A percentile compares a stretch with the other conserved stretches of the same genome.
These are phyloP conservation scores for Gymnogyps californianus DNA, from an alignment of 2,113 vertebrate genomes.

Conservation along the genomic window DNA sequence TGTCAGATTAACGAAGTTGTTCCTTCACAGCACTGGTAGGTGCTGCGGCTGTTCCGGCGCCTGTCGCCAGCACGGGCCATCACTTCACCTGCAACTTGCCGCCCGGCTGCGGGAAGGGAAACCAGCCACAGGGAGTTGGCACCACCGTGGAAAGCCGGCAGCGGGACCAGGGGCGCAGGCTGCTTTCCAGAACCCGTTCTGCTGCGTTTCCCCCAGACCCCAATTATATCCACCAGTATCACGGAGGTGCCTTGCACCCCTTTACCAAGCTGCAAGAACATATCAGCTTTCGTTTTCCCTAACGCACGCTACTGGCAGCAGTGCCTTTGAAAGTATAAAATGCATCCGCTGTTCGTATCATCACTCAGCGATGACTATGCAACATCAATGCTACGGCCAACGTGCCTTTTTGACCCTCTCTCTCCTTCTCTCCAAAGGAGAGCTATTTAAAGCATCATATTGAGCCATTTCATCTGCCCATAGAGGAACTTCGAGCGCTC, in stretches of 20 bases:
- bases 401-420: neutral
- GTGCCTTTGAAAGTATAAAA: neutral
- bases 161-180: fast-evolving
- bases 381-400: neutral
- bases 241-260: neutral
- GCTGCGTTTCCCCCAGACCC: neutral
- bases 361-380: neutral
- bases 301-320: neutral
- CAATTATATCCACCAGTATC: neutral
- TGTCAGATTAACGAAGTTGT: slow-evolving; percentile 55
- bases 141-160: neutral
- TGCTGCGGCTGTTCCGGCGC: neutral
- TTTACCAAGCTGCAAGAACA: neutral
- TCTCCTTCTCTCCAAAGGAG: neutral
- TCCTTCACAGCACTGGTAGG: neutral
- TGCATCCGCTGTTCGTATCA: neutral
- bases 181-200: neutral
- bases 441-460: neutral
- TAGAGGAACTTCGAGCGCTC: neutral
- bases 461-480: neutral
- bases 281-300: neutral
- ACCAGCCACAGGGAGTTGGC: neutral
- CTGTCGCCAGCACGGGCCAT: neutral
- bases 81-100: neutral
- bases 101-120: neutral